phyloP scores from a whole-genome alignment of 2,888 invertebrate genomes.

The Nipponacmea schrenckii region DNA sequence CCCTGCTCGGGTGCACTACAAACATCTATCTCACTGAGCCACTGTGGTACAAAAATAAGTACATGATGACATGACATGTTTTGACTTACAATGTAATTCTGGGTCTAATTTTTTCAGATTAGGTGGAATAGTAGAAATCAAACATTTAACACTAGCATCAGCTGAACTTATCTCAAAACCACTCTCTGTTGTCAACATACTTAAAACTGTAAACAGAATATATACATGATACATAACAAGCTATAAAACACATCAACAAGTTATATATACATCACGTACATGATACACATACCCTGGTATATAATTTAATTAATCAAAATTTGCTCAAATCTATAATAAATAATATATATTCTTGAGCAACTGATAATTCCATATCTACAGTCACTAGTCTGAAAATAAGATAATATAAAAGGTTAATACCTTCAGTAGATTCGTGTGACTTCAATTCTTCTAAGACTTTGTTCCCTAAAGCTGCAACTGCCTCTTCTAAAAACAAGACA shows the following conservation, averaged over 20 bases:
- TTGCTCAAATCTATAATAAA: no score
- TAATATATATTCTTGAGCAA: no score
- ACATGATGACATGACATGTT: no score
- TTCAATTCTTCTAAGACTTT: slow-evolving; percentile 89
- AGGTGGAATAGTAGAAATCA: slow-evolving; percentile 93
- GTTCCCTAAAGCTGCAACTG: slow-evolving; percentile 89
- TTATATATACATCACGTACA: not conserved
- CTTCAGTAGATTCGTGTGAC: slow-evolving; percentile 70
- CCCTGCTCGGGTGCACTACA: no score
- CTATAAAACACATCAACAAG: not conserved
- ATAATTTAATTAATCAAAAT: no score
- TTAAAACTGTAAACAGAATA: slow-evolving; percentile 65
- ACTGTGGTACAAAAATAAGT: no score
- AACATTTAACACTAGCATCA: slow-evolving; percentile 86
- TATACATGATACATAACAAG: not conserved
- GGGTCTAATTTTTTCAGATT: slow-evolving; percentile 93
- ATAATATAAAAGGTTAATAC: slow-evolving; percentile 28
- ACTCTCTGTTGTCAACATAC: slow-evolving; percentile 73
- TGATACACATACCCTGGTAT: no score
- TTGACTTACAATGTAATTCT: slow-evolving; percentile 75
- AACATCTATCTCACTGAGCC: no score
- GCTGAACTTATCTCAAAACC: slow-evolving; percentile 90
- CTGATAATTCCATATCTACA: no score
- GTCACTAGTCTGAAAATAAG: no score
- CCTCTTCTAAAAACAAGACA: slow-evolving; percentile 77